A percentile compares a stretch with the other conserved stretches of the same genome.
These are phyloP conservation scores for Myotis davidii DNA, from an alignment of 2,113 vertebrate species.

Conservation along the genomic window DNA sequence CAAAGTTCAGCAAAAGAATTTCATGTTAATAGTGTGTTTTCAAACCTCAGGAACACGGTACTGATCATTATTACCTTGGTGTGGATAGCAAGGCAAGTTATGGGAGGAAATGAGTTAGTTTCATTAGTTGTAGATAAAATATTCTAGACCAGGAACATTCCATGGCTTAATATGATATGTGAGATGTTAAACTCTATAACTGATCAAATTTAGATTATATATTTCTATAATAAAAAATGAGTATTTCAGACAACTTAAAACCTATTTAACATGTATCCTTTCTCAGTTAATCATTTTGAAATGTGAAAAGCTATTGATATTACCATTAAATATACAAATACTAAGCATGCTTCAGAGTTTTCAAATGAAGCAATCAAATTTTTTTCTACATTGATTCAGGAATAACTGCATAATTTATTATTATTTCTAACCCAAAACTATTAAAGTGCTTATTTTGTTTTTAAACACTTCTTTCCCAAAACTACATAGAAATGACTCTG, in stretches of 20 bases:
- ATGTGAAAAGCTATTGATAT: background rate
- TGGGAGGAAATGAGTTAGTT: background rate
- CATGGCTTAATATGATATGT: background rate
- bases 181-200: background rate
- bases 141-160: background rate
- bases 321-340: background rate
- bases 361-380: background rate
- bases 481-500: background rate
- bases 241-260: constrained; percentile 3
- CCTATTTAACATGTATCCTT: background rate
- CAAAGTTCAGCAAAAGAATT: background rate
- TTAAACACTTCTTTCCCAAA: background rate
- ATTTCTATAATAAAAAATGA: background rate
- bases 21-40: background rate
- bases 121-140: background rate
- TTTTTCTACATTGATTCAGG: background rate
- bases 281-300: background rate
- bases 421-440: background rate
- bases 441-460: background rate
- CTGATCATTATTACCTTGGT: background rate
- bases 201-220: background rate
- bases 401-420: background rate
- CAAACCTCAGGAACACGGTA: background rate
- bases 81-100: background rate
- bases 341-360: background rate